phyloP scores from a whole-genome alignment of 2,888 invertebrate species.

The Aproaerema taeniolella region DNA sequence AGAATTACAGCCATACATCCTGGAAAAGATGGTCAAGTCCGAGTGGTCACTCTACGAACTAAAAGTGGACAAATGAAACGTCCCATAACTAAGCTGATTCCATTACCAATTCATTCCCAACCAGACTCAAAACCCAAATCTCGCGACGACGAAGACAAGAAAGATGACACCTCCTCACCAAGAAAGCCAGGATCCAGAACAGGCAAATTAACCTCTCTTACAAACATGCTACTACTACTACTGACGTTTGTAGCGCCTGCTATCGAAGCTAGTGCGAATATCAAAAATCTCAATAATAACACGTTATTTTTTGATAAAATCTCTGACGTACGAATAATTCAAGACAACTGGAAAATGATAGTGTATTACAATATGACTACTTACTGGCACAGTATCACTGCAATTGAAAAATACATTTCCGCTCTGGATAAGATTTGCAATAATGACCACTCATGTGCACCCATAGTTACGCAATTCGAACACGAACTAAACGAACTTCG shows the following conservation, averaged over 20 bases:
- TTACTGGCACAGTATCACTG: constrained; percentile 14
- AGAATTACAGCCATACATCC: background rate
- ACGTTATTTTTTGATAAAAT: no score
- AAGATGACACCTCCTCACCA: background rate
- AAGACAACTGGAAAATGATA: constrained; percentile 18
- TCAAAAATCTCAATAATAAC: constrained; percentile 15
- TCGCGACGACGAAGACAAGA: background rate
- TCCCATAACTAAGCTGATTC: background rate
- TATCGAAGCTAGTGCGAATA: background rate
- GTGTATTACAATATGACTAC: constrained; percentile 17
- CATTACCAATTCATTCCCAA: background rate
- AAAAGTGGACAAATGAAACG: background rate
- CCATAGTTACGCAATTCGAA: background rate
- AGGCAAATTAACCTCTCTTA: no score
- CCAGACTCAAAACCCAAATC: background rate
- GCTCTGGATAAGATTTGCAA: background rate
- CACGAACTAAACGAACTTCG: constrained; percentile 1
- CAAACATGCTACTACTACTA: background rate
- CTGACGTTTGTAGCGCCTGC: background rate
- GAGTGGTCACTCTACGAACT: background rate
- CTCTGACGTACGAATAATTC: constrained; percentile 15
- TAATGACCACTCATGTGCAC: background rate
- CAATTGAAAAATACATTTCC: background rate
- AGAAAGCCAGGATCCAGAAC: background rate
- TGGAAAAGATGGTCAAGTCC: no score